Conservation (phyloP, 2,113 vertebrate species). For the Colius striatus region DNA sequence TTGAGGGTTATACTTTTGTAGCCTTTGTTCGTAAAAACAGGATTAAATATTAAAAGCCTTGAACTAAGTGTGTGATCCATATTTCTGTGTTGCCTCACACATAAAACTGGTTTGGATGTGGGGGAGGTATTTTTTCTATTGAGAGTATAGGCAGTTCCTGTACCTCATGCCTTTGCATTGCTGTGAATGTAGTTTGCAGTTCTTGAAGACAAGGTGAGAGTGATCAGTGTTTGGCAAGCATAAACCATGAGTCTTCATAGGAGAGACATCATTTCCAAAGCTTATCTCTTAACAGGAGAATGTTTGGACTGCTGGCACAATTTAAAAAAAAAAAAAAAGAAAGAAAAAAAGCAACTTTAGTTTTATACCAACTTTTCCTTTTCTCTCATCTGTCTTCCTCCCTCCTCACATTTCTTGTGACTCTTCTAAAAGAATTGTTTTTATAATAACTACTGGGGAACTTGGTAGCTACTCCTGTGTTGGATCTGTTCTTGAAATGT, state of each 20-base stretch:
- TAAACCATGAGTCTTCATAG: not conserved
- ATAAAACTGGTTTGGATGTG: rapidly evolving
- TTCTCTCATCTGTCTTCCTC: not conserved
- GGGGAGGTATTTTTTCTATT: not conserved
- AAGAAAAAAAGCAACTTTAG: not conserved
- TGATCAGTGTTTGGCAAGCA: not conserved
- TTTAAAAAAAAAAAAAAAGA: not conserved
- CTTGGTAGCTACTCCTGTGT: not conserved
- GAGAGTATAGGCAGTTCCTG: not conserved
- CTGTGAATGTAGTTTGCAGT: not conserved
- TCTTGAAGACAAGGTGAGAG: not conserved
- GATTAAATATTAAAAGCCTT: not conserved
- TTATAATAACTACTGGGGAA: not conserved
- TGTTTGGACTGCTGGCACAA: not conserved
- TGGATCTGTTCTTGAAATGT: not conserved
- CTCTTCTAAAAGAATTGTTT: not conserved
- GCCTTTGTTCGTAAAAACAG: not conserved
- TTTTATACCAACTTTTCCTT: not conserved
- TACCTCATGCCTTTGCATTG: not conserved
- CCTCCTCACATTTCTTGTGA: not conserved
- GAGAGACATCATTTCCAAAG: not conserved
- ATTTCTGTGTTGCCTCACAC: not conserved
- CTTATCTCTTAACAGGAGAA: not conserved
- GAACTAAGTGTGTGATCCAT: not conserved
- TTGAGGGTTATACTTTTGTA: not conserved